phyloP scores from a whole-genome alignment of 2,797 vertebrate genomes.

The Phataginus tetradactyla region DNA sequence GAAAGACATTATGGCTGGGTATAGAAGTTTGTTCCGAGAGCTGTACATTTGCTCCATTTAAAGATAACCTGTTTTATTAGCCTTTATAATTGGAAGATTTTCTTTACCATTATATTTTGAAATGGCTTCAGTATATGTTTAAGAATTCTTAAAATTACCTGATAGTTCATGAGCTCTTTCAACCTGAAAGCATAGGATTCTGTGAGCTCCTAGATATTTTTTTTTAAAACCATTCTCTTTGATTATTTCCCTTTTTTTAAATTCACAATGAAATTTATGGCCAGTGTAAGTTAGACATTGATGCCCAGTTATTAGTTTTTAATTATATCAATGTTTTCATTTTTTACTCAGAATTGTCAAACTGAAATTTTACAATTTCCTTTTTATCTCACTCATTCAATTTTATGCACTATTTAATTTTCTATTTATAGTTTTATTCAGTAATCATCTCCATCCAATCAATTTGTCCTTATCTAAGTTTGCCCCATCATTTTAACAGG shows the following conservation, averaged over 20 bases:
- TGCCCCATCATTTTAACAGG: not conserved
- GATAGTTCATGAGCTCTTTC: not conserved
- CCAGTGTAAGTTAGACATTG: not conserved
- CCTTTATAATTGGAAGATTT: not conserved
- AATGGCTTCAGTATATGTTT: not conserved
- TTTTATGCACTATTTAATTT: not conserved
- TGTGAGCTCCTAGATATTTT: not conserved
- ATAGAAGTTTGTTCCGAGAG: not conserved
- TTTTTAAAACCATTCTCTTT: not conserved
- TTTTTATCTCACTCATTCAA: not conserved
- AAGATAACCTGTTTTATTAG: not conserved
- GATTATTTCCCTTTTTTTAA: not conserved
- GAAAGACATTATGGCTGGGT: not conserved
- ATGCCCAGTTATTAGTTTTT: not conserved
- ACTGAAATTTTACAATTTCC: not conserved
- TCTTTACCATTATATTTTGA: not conserved
- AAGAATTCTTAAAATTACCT: not conserved
- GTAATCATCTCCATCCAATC: too few species aligned
- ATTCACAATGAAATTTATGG: not conserved
- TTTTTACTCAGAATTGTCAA: not conserved
- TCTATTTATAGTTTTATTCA: not conserved
- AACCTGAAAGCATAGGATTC: not conserved
- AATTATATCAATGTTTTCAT: not conserved
- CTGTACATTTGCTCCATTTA: not conserved
- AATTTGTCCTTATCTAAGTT: not conserved